Conservation (phyloP, 92 coral and sea anemone genomes). For the Phenganax stokvisi region DNA sequence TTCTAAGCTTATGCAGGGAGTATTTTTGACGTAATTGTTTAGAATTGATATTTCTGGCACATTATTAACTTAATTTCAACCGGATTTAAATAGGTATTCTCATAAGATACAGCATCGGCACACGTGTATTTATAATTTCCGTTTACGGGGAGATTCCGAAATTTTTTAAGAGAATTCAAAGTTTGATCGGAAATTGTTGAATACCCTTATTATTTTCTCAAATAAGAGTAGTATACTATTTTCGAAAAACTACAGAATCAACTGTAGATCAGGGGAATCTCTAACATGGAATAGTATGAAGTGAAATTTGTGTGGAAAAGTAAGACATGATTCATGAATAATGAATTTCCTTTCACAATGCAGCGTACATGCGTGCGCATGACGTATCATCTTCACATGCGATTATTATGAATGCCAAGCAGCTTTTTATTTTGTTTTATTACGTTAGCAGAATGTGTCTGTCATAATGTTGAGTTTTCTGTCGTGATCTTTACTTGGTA, state of each 20-base stretch:
- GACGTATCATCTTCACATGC: constrained; percentile 84
- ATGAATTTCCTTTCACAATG: constrained; percentile 30
- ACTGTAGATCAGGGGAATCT: neutral
- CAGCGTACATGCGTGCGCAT: constrained; percentile 97
- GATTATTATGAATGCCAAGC: constrained; percentile 98
- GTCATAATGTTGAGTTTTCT: constrained; percentile 52
- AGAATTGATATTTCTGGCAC: neutral
- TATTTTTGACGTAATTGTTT: neutral
- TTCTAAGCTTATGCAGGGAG: neutral
- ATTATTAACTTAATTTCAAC: neutral
- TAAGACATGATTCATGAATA: neutral
- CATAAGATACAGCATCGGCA: constrained; percentile 17
- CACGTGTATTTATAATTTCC: constrained; percentile 92
- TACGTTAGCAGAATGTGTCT: neutral
- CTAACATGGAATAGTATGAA: neutral
- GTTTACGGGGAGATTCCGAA: constrained; percentile 61
- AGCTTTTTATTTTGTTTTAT: constrained; percentile 58
- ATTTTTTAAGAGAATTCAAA: constrained; percentile 57
- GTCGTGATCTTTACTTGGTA: constrained; percentile 53
- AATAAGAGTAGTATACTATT: neutral
- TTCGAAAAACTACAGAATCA: neutral
- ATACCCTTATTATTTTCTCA: neutral
- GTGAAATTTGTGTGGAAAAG: neutral
- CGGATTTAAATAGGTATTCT: constrained; percentile 56
- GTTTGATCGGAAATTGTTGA: constrained; percentile 55